Percentiles rank a stretch among this genome's conserved stretches.
phyloP scores from a whole-genome alignment of 1,140 invertebrate genomes.

The Sinonovacula constricta region DNA sequence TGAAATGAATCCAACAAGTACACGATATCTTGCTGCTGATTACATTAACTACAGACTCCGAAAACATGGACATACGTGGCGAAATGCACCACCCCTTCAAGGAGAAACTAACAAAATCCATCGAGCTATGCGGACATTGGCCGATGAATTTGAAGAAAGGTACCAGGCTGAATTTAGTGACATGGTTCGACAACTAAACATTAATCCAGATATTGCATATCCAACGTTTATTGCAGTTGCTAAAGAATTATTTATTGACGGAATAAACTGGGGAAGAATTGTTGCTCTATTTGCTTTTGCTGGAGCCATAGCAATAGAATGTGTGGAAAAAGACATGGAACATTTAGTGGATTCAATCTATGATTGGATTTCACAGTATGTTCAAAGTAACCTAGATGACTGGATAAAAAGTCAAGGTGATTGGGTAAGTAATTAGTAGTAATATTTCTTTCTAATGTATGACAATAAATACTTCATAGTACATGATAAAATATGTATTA shows the following conservation, averaged over 20 bases:
- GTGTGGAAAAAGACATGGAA: slow-evolving; percentile 70
- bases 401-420: slow-evolving; percentile 78
- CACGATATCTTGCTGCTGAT: slow-evolving; percentile 60
- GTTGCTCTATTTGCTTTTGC: slow-evolving; percentile 79
- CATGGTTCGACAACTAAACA: slow-evolving; percentile 74
- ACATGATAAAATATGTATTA: too few species aligned
- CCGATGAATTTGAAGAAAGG: slow-evolving; percentile 76
- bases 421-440: slow-evolving; percentile 64
- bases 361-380: slow-evolving; percentile 76
- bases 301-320: slow-evolving; percentile 76
- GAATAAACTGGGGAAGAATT: slow-evolving; percentile 79
- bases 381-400: slow-evolving; percentile 69
- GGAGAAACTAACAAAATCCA: slow-evolving; percentile 49
- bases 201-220: slow-evolving; percentile 73
- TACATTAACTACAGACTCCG: slow-evolving; percentile 58
- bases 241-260: slow-evolving; percentile 78
- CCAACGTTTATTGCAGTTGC: slow-evolving; percentile 77
- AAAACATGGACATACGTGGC: slow-evolving; percentile 56
- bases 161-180: slow-evolving; percentile 73
- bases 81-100: slow-evolving; percentile 52
- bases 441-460: too few species aligned
- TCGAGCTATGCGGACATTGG: slow-evolving; percentile 70
- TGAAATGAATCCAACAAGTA: slow-evolving; percentile 59
- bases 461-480: too few species aligned
- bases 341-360: slow-evolving; percentile 75